Evolutionary conservation across 2,797 vertebrate species (phyloP).

Genomic region (Spinus olivaceus): DNA sequence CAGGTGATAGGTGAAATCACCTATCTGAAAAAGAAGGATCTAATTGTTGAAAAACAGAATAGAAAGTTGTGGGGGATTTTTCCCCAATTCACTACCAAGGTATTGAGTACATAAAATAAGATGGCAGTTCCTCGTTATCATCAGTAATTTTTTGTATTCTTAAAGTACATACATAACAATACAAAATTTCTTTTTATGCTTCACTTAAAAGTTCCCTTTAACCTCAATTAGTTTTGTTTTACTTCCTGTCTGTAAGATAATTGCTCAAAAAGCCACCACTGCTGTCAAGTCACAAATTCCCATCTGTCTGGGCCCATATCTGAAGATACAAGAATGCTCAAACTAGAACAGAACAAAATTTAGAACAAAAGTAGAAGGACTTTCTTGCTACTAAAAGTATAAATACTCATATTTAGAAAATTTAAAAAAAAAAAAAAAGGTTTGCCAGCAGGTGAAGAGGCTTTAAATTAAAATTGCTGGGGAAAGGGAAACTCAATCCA

Average conservation of each 20-base stretch:
- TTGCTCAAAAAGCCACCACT: neutral
- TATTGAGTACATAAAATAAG: neutral
- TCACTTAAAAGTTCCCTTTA: neutral
- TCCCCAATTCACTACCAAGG: neutral
- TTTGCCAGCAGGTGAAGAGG: neutral
- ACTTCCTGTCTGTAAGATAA: neutral
- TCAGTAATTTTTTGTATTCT: neutral
- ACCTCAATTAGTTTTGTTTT: neutral
- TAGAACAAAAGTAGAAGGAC: neutral
- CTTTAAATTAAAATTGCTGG: neutral
- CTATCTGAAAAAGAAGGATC: neutral
- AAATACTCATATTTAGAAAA: neutral
- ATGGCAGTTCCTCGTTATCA: accelerated
- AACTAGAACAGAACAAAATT: neutral
- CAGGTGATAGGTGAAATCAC: neutral
- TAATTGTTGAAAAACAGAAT: neutral
- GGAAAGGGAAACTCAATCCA: neutral
- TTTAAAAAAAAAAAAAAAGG: neutral
- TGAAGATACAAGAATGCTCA: neutral
- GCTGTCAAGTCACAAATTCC: neutral
- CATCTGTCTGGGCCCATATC: neutral
- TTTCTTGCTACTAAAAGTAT: neutral
- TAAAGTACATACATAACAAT: neutral
- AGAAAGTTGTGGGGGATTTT: accelerated
- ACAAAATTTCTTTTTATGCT: neutral